Evolutionary conservation across 1,140 invertebrate species (phyloP), one percentile per base, ranked within the genome.

Genomic region (Nylanderia fulva): DNA sequence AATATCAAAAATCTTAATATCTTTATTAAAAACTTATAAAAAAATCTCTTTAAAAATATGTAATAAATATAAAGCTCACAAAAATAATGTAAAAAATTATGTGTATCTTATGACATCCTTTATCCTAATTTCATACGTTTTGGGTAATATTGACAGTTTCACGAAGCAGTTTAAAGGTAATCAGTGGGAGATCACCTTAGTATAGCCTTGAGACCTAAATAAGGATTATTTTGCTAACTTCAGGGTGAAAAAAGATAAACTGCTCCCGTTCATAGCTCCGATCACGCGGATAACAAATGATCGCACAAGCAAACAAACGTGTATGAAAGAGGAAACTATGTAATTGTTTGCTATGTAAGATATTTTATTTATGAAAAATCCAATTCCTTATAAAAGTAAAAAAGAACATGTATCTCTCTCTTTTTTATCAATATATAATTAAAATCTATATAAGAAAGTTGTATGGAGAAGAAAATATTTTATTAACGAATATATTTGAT

Each of bases 141-240:
- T 21, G n/a, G n/a, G 36, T 1, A 66, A 66, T 66, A 66, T 77
- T 33, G 39, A 77, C 27, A 77, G 8, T 33, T 52, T 27, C 11
- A 4, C 27, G 13, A 9, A 21, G 4, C 48, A 77, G 18, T 77
- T 77, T 36, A 77, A 64, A 77, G 69, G 21, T 63, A 61, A 61
- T 29, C 18, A 11, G 3, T 64, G 72, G 66, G 72, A 75, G 76
- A 88, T 83, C 85, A 84, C 86, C 85, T 84, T 60, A 71, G 79
- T 88, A 86, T 71, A 56, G 77, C 87, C 60, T 87, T 87, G 72
- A 39, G 15, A 42, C 3, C 21, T 56, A 71, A 86, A 88, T 58
- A 79, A 90, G 86, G 64, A 63, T 6, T 0, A 39, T 71, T 54
- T 61, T 21, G 6, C 24, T 11, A 69, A 75, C 63, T 76, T 24